phyloP scores from a whole-genome alignment of 2,888 invertebrate species.

The Melolontha melolontha region DNA sequence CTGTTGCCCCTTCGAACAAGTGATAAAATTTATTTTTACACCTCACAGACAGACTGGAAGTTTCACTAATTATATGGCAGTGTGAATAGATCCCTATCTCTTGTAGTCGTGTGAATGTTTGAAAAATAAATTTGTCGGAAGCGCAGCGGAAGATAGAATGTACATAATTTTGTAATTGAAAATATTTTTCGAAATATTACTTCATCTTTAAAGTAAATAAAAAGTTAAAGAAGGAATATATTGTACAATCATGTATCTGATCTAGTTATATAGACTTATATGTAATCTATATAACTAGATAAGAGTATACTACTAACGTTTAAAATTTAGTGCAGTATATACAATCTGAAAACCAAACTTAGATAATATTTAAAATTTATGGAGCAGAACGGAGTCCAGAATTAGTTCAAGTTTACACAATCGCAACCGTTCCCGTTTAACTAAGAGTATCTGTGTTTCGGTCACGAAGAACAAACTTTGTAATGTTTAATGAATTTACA shows the following conservation, averaged over 20 bases:
- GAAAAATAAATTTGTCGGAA: slow-evolving; percentile 20
- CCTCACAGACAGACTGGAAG: slow-evolving; percentile 4
- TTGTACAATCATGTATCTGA: too few relatives aligned
- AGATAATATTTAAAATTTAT: slow-evolving; percentile 46
- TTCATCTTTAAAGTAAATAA: too few relatives aligned
- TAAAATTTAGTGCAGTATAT: slow-evolving; percentile 8
- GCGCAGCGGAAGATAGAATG: slow-evolving; percentile 8
- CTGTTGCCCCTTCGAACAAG: slow-evolving; percentile 15
- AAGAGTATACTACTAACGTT: background rate
- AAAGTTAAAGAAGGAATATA: too few relatives aligned
- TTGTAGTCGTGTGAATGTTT: slow-evolving; percentile 13
- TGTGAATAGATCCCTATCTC: slow-evolving; percentile 33
- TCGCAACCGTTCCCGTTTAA: slow-evolving; percentile 35
- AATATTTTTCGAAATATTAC: too few relatives aligned
- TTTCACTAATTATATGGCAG: slow-evolving; percentile 27
- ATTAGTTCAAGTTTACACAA: slow-evolving; percentile 44
- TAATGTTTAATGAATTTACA: slow-evolving; percentile 42
- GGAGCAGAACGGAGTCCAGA: slow-evolving; percentile 37
- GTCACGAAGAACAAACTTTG: slow-evolving; percentile 44
- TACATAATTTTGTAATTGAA: background rate
- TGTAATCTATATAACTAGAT: too few relatives aligned
- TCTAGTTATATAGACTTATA: too few relatives aligned
- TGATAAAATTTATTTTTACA: slow-evolving; percentile 40
- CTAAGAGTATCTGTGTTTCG: slow-evolving; percentile 41
- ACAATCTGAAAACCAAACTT: slow-evolving; percentile 24